Evolutionary conservation across 2,113 vertebrate genomes (phyloP).

Genomic region (Anolis carolinensis): DNA sequence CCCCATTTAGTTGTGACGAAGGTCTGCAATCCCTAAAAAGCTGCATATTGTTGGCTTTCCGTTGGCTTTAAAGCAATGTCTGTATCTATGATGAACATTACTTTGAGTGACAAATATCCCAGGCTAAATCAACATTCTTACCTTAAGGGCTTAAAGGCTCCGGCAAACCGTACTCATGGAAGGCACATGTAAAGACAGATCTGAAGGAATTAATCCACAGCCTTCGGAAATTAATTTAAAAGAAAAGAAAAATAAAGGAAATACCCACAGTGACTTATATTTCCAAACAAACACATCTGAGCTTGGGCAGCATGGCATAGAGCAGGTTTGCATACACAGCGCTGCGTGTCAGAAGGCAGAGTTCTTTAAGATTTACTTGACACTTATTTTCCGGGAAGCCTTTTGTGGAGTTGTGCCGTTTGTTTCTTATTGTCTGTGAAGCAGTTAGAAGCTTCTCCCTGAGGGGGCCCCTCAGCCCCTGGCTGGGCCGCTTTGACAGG

Average conservation of each 20-base stretch:
- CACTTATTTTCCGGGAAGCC: slow-evolving; percentile 81
- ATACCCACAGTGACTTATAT: slow-evolving; percentile 53
- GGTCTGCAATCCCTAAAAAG: slow-evolving; percentile 47
- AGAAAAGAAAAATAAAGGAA: slow-evolving; percentile 2
- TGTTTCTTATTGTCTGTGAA: slow-evolving; percentile 93
- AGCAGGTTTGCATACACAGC: slow-evolving; percentile 68
- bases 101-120: slow-evolving; percentile 73
- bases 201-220: slow-evolving; percentile 69
- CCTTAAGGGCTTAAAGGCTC: slow-evolving; percentile 73
- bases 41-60: slow-evolving; percentile 34
- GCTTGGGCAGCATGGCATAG: slow-evolving; percentile 48
- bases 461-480: slow-evolving; percentile 82
- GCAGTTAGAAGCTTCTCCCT: slow-evolving; percentile 85
- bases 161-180: slow-evolving; percentile 68
- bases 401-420: slow-evolving; percentile 87
- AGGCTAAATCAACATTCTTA: slow-evolving; percentile 74
- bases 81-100: slow-evolving; percentile 65
- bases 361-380: slow-evolving; percentile 79
- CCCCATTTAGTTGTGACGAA: slow-evolving; percentile 61
- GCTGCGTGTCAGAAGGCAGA: slow-evolving; percentile 68
- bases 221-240: slow-evolving; percentile 45
- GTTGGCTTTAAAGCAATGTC: slow-evolving; percentile 38
- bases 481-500: slow-evolving; percentile 81
- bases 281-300: slow-evolving; percentile 62
- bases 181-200: slow-evolving; percentile 64